Base-by-base conservation (phyloP, 2,113 vertebrate species). In the Ceyx melanurus region DNA sequence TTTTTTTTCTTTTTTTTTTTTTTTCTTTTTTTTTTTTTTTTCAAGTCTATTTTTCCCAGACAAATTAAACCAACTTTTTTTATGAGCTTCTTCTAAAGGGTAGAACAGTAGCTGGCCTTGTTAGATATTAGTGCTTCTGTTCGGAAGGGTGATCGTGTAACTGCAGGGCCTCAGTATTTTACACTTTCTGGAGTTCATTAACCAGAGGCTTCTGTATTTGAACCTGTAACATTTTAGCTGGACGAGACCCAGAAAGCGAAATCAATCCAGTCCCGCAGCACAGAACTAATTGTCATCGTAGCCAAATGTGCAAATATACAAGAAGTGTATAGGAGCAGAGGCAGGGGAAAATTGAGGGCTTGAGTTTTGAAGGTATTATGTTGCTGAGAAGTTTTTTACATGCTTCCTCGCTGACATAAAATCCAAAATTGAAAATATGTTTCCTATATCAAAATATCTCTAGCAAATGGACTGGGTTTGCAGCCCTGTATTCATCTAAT, bases 1-100 rank as follows among this genome's bases (percentile, higher is more conserved):
- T 50, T 68, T 89, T 86, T 45, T 61, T 58, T 57, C 33, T 22
- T 35, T 33, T 17, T 16, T 57, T 46, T 45, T 72, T 89, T 86
- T 45, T 35, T 33, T 57, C 33, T 35, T 35, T 57, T 17, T 57
- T 54, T 20, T 20, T 61, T 60, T 60, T 60, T 60, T 16, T n/a
- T n/a, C n/a, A 56, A 93, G 89, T 94, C 95, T 96, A 97, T 96
- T 96, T 95, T 96, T 95, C 96, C 95, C 95, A 97, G 96, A 96
- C 95, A 97, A 98, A 97, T 97, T 97, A 97, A 97, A 96, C 93
- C 70, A 70, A 76, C 92, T 96, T 96, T 96, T 33, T 98, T 98
- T 97, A 97, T 96, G 94, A 96, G 94, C 85, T 94, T 96, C 95
- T 97, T 97, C 97, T 97, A 97, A 97, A 91, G 74, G 67, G 72